Base-by-base conservation (phyloP, 2,113 vertebrate genomes). In the Hipposideros armiger region DNA sequence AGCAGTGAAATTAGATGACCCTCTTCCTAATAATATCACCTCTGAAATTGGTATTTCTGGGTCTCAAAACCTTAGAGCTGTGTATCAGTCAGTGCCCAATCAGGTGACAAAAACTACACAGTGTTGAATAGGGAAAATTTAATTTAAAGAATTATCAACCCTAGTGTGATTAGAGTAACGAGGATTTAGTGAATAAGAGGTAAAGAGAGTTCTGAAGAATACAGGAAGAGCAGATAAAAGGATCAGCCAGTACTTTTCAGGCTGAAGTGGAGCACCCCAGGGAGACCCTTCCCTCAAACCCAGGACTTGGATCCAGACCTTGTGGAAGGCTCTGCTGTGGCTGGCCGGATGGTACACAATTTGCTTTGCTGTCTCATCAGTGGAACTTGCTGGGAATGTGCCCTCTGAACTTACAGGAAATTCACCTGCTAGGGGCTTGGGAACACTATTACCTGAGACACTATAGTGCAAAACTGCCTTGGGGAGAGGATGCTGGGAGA, bases 281-380 rank as follows among this genome's bases (percentile, higher is more conserved):
- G n/a, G 45, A 52, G n/a, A 56, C 5, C 3, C 15, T 20, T 28
- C 3, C 19, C 5, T 32, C 13, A 36, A 1, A 1, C 42, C 10
- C 11, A 30, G 54, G 45, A 19, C 70, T 83, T n/a, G 56, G 4
- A 54, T 45, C 36, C 47, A 45, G 47, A 47, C 24, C 11, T 19
- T 28, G 19, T 16, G 15, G 30, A 58, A 60, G 40, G 30, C 22
- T 30, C 32, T 72, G 20, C 16, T 30, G 2, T 40, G 42, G 8
- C 26, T 42, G 20, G 11, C 9, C n/a, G 81, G 5, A 26, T 36
- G 3, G 36, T 17, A 56, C 50, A 87, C n/a, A 66, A 40, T 36
- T 17, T 83, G 16, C 78, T 67, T 22, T 26, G 13, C 30, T 40
- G 2, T 52, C 30, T 90, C 74, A 40, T 26, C 26, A 40, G 7